phyloP scores from a whole-genome alignment of 2,113 vertebrate genomes.

The Daboia siamensis region DNA sequence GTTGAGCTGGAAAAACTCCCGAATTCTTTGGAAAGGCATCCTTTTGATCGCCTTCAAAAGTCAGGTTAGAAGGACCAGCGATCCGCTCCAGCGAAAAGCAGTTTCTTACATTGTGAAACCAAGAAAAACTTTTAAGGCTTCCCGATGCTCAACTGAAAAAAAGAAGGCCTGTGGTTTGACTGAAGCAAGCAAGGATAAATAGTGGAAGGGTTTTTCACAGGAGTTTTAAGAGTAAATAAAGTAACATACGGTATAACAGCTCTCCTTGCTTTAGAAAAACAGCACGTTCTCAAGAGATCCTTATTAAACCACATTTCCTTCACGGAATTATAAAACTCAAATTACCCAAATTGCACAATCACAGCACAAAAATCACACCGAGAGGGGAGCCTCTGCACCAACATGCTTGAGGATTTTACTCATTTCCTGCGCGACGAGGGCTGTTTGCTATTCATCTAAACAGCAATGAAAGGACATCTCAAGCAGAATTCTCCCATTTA shows the following conservation, averaged over 20 bases:
- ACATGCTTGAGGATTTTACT: conserved; percentile 11
- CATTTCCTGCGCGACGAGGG: conserved; percentile 12
- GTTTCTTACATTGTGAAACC: background rate
- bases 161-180: background rate
- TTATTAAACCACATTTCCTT: conserved; percentile 7
- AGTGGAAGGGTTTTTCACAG: background rate
- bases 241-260: background rate
- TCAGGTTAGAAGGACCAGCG: background rate
- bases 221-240: conserved; percentile 10
- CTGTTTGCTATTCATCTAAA: background rate
- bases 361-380: background rate
- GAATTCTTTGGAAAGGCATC: background rate
- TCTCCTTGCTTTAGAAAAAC: background rate
- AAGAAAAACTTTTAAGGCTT: background rate
- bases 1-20: background rate
- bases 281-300: background rate
- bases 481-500: conserved; percentile 11
- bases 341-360: conserved; percentile 7
- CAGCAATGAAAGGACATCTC: background rate
- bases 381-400: background rate
- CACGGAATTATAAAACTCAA: background rate
- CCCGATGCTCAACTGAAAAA: too few relatives aligned
- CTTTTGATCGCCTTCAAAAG: background rate
- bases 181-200: conserved; percentile 6
- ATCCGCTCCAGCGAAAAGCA: background rate